Base-by-base conservation (phyloP, 30 jellyfish, hydroid and myxozoan genomes). In the Haliclystus octoradiatus region DNA sequence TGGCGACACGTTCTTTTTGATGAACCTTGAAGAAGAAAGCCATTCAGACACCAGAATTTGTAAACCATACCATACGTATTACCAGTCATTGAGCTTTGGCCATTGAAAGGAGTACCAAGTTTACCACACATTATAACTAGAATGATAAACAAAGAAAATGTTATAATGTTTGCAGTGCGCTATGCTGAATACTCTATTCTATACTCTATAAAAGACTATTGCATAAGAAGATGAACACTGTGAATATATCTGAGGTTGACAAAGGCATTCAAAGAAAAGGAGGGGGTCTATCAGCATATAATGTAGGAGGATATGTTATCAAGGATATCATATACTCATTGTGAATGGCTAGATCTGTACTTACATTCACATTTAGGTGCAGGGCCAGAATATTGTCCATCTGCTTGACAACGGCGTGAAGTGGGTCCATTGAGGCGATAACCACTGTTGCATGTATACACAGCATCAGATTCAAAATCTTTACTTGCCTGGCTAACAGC, bases 361-460 rank as follows among this genome's bases (percentile, higher is more conserved):
- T 50, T 79, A 82, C 99, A 69, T 72, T 83, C 75, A 31, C 99
- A 91, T 19, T 72, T 49, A 0, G 95, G 94, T 57, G 66, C 77
- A 30, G 74, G 50, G 2, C 99, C 99, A 63, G 99, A 82, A 94
- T 94, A 91, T 65, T 68, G 75, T 26, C 95, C 94, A 33, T 91
- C 80, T 34, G 89, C 93, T 50, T 60, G 72, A 65, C 99, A 91
- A 5, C 78, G 60, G 61, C 95, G 73, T 49, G 71, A 53, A 23
- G 69, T 49, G 2, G 61, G 73, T 1, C 84, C 89, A 26, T 78
- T 67, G 24, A 89, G 81, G 19, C 92, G 84, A 61, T 77, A 78
- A 3, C 91, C 84, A 31, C 31, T 40, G 66, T 50, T 77, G 70
- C 99, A 91, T 5, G 73, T 28, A 71, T 66, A 74, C 26, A 84